Percentiles rank a stretch among this genome's conserved stretches.
These are phyloP conservation scores for Globodera rostochiensis DNA, from an alignment of 1,140 invertebrate species.

Conservation along the genomic window DNA sequence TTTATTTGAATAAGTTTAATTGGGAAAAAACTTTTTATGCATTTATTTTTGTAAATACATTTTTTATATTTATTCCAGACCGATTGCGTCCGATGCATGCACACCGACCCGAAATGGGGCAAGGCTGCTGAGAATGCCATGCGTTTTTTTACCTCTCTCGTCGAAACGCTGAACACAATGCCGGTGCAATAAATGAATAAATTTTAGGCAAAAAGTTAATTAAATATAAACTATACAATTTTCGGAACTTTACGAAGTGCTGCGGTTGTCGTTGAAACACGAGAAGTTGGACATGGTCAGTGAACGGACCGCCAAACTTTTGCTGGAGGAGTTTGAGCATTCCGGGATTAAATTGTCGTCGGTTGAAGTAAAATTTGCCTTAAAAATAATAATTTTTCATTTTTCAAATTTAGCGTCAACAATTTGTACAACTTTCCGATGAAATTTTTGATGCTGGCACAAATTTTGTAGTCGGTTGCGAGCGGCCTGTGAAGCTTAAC, in stretches of 20 bases:
- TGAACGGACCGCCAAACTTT: constrained; percentile 35
- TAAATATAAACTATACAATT: background rate
- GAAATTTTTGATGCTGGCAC: constrained; percentile 49
- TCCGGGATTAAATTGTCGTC: constrained; percentile 52
- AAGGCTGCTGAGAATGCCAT: constrained; percentile 48
- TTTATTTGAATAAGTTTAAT: constrained; percentile 5
- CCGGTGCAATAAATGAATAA: background rate
- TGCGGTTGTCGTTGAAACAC: constrained; percentile 43
- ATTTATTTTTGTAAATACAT: too few species aligned
- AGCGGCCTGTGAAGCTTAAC: constrained; percentile 18
- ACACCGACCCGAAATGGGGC: constrained; percentile 28
- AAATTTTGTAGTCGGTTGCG: constrained; percentile 32
- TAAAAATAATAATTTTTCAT: background rate
- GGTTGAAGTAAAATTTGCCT: constrained; percentile 30
- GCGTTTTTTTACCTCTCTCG: constrained; percentile 45
- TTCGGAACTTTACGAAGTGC: constrained; percentile 37
- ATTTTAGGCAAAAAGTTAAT: background rate
- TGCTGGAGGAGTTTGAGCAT: constrained; percentile 53
- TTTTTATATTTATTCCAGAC: constrained; percentile 26
- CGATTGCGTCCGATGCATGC: constrained; percentile 50
- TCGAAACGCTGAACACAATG: constrained; percentile 54
- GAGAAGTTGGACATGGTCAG: constrained; percentile 37
- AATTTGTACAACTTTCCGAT: constrained; percentile 47
- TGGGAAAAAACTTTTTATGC: too few species aligned
- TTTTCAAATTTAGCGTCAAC: constrained; percentile 39